Evolutionary conservation across 2,113 vertebrate species (phyloP).

Genomic region (Corvus moneduloides): DNA sequence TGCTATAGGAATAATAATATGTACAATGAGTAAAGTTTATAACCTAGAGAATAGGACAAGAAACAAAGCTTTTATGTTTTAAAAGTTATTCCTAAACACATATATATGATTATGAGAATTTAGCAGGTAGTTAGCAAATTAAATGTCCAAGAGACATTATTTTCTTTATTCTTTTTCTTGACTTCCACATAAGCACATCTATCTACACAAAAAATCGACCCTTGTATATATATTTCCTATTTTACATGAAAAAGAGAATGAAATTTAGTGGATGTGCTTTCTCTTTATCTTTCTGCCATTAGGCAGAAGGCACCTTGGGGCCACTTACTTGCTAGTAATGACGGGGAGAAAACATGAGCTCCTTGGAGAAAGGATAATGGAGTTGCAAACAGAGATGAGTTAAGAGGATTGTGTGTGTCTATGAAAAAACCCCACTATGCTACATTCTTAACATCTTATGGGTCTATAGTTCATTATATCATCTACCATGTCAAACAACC

Average conservation of each 20-base stretch:
- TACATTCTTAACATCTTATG: not conserved
- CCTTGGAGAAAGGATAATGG: not conserved
- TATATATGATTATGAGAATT: not conserved
- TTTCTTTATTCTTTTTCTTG: not conserved
- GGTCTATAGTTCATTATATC: not conserved
- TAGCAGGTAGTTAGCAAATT: not conserved
- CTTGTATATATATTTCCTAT: not conserved
- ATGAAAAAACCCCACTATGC: not conserved
- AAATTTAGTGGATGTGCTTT: not conserved
- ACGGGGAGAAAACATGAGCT: not conserved
- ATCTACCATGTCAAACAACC: not conserved
- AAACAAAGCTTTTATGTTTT: not conserved
- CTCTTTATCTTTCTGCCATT: not conserved
- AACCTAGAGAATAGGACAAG: not conserved
- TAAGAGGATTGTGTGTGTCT: not conserved
- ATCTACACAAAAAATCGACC: not conserved
- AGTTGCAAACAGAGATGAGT: not conserved
- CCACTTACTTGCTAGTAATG: not conserved
- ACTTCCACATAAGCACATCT: not conserved
- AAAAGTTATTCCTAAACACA: not conserved
- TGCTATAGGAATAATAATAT: not conserved
- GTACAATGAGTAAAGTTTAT: not conserved
- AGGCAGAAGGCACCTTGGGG: not conserved
- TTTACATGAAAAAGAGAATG: not conserved
- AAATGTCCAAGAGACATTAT: not conserved